Evolutionary conservation across 2,888 invertebrate species (phyloP).

Genomic region (Cantharis nigra): DNA sequence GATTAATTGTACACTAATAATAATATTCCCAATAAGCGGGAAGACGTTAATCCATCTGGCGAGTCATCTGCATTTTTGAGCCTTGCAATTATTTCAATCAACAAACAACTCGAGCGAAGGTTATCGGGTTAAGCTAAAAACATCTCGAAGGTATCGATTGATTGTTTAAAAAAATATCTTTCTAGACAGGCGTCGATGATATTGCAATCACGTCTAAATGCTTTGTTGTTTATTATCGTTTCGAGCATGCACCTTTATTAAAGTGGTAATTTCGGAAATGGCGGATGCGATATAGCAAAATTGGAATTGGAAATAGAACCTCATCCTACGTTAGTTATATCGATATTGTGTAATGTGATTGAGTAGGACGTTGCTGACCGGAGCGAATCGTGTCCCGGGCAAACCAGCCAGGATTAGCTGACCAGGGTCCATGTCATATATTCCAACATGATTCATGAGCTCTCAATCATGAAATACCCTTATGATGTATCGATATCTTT

Average conservation of each 20-base stretch:
- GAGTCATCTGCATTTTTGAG: neutral
- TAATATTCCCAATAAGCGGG: no score
- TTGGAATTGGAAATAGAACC: constrained; percentile 20
- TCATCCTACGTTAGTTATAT: constrained; percentile 20
- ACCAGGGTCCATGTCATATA: constrained; percentile 38
- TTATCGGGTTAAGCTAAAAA: neutral
- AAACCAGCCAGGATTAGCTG: constrained; percentile 43
- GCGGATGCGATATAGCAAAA: constrained; percentile 9
- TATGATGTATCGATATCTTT: constrained; percentile 24
- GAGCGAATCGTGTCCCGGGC: constrained; percentile 39
- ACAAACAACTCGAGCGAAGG: neutral
- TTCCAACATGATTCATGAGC: constrained; percentile 38
- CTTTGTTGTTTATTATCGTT: constrained; percentile 19
- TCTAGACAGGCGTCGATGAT: neutral
- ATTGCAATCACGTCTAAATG: constrained; percentile 7
- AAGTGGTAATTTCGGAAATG: constrained; percentile 9
- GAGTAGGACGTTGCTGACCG: constrained; percentile 29
- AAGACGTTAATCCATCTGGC: neutral
- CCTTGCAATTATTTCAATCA: neutral
- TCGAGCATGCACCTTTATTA: constrained; percentile 24
- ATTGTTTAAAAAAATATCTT: neutral
- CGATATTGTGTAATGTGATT: constrained; percentile 37
- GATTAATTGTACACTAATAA: no score
- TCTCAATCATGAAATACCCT: constrained; percentile 21
- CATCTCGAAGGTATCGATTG: neutral